Evolutionary conservation across 2,113 vertebrate species (phyloP).

Genomic region (Protobothrops flavoviridis): DNA sequence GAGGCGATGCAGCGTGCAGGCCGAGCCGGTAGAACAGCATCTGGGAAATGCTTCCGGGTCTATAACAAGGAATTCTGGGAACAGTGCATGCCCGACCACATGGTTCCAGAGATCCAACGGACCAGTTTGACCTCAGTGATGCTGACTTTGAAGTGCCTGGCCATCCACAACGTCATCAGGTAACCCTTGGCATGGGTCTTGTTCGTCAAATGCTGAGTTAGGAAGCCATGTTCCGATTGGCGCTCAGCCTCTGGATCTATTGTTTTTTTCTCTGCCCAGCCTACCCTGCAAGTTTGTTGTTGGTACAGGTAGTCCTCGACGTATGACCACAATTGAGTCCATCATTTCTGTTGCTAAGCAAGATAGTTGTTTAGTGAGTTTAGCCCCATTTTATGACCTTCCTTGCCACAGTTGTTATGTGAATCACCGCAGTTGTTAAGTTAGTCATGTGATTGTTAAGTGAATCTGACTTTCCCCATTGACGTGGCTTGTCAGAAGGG

Average conservation of each 20-base stretch:
- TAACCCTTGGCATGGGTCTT: conserved; percentile 53
- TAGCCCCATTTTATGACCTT: background rate
- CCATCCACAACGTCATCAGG: conserved; percentile 94
- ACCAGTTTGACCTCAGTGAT: conserved; percentile 90
- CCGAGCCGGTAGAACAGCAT: conserved; percentile 86
- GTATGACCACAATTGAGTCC: background rate
- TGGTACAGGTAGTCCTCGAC: background rate
- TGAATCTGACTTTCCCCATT: background rate
- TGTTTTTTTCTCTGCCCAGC: background rate
- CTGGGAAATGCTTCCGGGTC: conserved; percentile 88
- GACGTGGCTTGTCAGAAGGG: background rate
- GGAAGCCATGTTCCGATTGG: background rate
- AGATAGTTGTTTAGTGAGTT: background rate
- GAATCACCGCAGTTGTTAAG: background rate
- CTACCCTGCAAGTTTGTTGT: background rate
- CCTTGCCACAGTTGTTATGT: background rate
- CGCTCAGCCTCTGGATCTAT: background rate
- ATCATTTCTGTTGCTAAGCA: background rate
- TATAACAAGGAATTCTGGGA: conserved; percentile 92
- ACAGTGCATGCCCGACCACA: conserved; percentile 91
- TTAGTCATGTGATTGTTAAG: background rate
- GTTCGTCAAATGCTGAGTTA: background rate
- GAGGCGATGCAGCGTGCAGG: conserved; percentile 91
- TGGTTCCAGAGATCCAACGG: conserved; percentile 91
- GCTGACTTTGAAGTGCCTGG: conserved; percentile 93